Evolutionary conservation across 2,888 invertebrate genomes (phyloP), one percentile per base, ranked within the genome.

Genomic region (Lasius fuliginosus): DNA sequence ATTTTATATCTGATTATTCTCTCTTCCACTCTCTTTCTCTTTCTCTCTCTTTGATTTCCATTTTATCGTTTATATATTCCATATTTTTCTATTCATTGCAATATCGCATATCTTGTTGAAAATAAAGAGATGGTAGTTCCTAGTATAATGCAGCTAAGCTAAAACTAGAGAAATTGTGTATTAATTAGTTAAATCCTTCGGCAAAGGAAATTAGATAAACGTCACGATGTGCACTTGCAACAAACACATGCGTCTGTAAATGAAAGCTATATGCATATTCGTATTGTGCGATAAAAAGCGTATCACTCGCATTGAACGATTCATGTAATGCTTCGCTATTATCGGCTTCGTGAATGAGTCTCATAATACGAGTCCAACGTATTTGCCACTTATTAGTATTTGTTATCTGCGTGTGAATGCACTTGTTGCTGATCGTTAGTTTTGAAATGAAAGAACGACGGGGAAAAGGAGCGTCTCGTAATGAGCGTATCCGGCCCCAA

Each of bases 401-500:
- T 77, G 83, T 89, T 89, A 89, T 89, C 88, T 89, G 30, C 88
- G 86, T 89, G 87, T 85, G 90, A 90, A 90, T 87, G 89, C 86
- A 87, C 88, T 88, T 87, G 87, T 83, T 58, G 30, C 85, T 53
- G 53, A 71, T 74, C 62, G 84, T 49, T 82, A 33, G 23, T 85
- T 86, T 76, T 53, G 62, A 86, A 79, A 75, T 83, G 73, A 53
- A 30, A 53, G 68, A 49, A 30, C 60, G 74, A 84, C 4, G 36
- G 46, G 73, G 76, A 73, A 69, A 71, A 86, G 75, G 56, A 82
- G 56, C 79, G 74, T 75, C 81, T 69, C 84, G 87, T 91, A 92
- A 92, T 90, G 89, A 91, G 90, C 87, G 87, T 91, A 92, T 93
- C 92, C 92, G 89, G 90, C 90, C 90, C 90, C 87, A 88, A 86